These are phyloP conservation scores for Hemichromis elongatus DNA, from an alignment of 2,113 vertebrate genomes.

Conservation along the genomic window DNA sequence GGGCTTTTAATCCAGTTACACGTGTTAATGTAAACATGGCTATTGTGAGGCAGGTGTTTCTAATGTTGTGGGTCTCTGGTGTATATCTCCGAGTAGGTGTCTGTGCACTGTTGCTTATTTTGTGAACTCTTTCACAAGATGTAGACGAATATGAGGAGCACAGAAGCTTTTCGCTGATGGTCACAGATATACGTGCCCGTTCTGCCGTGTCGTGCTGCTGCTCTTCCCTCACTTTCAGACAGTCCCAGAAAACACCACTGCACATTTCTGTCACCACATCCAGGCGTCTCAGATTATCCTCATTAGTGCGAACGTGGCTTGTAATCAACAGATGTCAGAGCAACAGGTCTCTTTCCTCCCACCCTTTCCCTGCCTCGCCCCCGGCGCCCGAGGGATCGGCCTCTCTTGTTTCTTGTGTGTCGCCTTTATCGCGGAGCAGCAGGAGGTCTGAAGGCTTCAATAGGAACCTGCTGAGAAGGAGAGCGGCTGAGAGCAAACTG, in stretches of 20 bases:
- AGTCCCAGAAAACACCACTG: not conserved
- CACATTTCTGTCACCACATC: not conserved
- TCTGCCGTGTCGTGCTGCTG: not conserved
- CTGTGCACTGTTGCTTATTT: not conserved
- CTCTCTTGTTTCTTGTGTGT: conserved; percentile 6
- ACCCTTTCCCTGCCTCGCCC: not conserved
- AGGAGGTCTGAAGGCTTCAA: conserved; percentile 34
- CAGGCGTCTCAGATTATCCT: not conserved
- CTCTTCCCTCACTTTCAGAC: not conserved
- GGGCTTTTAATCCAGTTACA: not conserved
- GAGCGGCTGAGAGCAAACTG: not conserved
- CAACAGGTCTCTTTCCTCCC: conserved; percentile 2
- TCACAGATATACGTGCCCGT: not conserved
- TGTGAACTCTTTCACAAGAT: not conserved
- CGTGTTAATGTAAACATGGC: not conserved
- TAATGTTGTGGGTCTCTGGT: not conserved
- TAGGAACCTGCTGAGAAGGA: conserved; percentile 35
- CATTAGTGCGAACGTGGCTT: not conserved
- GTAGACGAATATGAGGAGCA: not conserved
- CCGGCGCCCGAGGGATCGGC: not conserved
- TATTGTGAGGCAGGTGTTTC: not conserved
- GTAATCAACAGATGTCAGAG: conserved; percentile 14
- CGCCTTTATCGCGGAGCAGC: conserved; percentile 15
- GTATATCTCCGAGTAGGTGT: not conserved
- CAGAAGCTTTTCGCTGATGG: not conserved